A percentile compares a stretch with the other conserved stretches of the same genome.
These are phyloP conservation scores for Arbacia lixula DNA, from an alignment of 53 echinoderm and acorn worm genomes.

Conservation along the genomic window DNA sequence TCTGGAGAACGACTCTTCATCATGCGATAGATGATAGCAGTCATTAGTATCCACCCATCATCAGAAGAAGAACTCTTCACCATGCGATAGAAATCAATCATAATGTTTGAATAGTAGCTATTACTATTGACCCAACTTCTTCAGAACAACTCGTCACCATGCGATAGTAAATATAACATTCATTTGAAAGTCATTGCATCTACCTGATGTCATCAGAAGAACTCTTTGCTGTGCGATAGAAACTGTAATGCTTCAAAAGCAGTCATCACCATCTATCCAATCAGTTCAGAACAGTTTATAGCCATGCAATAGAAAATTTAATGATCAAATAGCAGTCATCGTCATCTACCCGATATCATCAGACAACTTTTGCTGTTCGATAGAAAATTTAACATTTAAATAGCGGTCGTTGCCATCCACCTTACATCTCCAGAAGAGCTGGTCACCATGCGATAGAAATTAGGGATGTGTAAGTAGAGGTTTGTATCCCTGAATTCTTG, in stretches of 20 bases:
- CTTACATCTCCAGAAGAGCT: not conserved
- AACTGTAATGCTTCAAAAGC: not conserved
- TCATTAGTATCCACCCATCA: too few relatives aligned
- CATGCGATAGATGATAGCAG: too few relatives aligned
- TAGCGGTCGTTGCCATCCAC: not conserved
- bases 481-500: too few relatives aligned
- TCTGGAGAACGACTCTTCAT: too few relatives aligned
- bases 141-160: not conserved
- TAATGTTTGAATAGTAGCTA: not conserved
- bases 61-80: too few relatives aligned
- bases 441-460: not conserved
- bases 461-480: too few relatives aligned
- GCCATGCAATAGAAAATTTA: not conserved
- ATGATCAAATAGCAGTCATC: too few relatives aligned
- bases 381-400: too few relatives aligned
- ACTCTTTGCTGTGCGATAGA: not conserved
- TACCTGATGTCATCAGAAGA: not conserved
- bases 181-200: too few relatives aligned
- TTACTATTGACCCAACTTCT: not conserved
- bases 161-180: not conserved
- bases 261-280: not conserved
- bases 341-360: not conserved
- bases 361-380: not conserved
- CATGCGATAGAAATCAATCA: not conserved
- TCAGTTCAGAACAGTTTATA: not conserved